These are phyloP conservation scores for Dendrolimus pini DNA, from an alignment of 2,888 invertebrate genomes.

Conservation along the genomic window DNA sequence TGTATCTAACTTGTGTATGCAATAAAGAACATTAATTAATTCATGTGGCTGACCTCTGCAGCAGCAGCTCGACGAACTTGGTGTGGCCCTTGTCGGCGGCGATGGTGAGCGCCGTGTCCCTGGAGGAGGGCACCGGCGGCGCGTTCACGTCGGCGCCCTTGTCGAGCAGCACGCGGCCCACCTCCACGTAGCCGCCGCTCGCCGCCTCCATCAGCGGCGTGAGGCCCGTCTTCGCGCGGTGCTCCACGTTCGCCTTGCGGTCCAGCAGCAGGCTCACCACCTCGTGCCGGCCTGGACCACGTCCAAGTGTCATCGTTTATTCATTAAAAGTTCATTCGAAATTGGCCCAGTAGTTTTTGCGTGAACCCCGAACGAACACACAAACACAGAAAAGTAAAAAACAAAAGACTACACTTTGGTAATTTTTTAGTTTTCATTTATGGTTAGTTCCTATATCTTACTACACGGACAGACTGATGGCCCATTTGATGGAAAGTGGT, in stretches of 20 bases:
- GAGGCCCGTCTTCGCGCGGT: conserved; percentile 98
- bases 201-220: conserved; percentile 99
- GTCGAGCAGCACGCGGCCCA: conserved; percentile 95
- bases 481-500: no score
- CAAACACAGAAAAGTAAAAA: no score
- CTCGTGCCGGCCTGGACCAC: conserved; percentile 84
- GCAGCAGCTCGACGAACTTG: conserved; percentile 90
- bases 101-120: conserved; percentile 98
- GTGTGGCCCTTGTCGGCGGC: conserved; percentile 99
- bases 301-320: no score
- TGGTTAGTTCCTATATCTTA: no score
- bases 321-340: no score
- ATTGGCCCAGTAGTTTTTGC: no score
- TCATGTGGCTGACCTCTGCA: conserved; percentile 72
- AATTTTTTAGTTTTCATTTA: no score
- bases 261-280: conserved; percentile 97
- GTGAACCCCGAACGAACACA: no score
- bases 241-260: conserved; percentile 98
- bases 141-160: conserved; percentile 99
- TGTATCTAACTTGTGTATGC: no score
- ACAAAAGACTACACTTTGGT: no score
- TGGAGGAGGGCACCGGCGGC: conserved; percentile 97
- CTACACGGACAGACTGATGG: no score
- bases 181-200: conserved; percentile 99
- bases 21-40: no score